Base-by-base conservation (phyloP, 2,113 vertebrate species). In the Mirounga angustirostris region DNA sequence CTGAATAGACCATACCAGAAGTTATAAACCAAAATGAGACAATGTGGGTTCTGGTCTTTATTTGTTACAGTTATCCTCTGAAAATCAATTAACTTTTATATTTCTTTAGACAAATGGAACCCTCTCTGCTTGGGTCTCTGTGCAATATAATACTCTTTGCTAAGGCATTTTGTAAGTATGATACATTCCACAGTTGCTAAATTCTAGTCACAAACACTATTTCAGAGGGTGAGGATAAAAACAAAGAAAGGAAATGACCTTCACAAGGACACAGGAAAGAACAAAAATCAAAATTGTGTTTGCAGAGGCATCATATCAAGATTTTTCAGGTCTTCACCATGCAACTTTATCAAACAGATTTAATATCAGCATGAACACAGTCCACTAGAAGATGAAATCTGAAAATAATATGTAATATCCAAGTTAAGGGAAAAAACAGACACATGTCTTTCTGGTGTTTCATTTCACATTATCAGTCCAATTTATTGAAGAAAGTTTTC, bases 31-130 rank as follows among this genome's bases (percentile, higher is more conserved):
- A 86, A 87, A 90, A 71, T 61, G 90, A 94, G 19, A 88, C 61
- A n/a, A 54, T 36, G 10, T 63, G 26, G 7, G 16, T 86, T 86
- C 54, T 61, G 8, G 16, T 92, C n/a, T 95, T 89, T 59, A 80
- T 58, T 94, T 96, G 14, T 73, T 74, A 10, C 12, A 86, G 11
- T 71, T 95, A 89, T 54, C 4, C 76, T 61, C n/a, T 94, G 63
- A 90, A 93, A 96, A 85, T 90, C 36, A 94, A 91, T 46, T 78
- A 67, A 81, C 11, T 22, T 96, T 92, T 30, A 69, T 14, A 58
- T 79, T 86, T 91, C n/a, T 76, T 85, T 85, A 86, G 26, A 93
- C 13, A 91, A 93, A 65, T 79, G 54, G 18, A 83, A 12, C 28
- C 24, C 21, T 83, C 73, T 91, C 18, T 85, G 12, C 2, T 88